Evolutionary conservation across 2,797 vertebrate species (phyloP).

Genomic region (Anableps anableps): DNA sequence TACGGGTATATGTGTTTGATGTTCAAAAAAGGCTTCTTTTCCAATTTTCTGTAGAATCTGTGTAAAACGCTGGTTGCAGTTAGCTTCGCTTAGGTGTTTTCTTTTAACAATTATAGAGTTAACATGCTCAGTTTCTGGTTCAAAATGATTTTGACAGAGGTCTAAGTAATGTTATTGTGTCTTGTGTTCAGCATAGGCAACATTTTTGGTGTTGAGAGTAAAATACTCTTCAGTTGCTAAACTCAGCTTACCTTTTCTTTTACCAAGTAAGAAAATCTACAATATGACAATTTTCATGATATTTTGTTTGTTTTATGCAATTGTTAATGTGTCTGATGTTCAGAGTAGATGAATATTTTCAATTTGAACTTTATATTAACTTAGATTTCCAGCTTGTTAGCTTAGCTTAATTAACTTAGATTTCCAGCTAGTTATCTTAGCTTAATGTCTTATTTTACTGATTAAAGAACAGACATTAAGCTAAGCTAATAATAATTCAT

Average conservation of each 20-base stretch:
- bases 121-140: not conserved
- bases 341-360: not conserved
- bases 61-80: not conserved
- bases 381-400: not conserved
- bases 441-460: not conserved
- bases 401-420: not conserved
- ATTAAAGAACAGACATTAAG: not conserved
- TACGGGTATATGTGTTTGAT: not conserved
- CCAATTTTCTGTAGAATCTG: not conserved
- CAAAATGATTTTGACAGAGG: not conserved
- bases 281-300: not conserved
- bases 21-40: not conserved
- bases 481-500: not conserved
- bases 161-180: not conserved
- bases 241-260: not conserved
- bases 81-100: not conserved
- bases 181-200: not conserved
- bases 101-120: not conserved
- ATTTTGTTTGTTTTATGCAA: not conserved
- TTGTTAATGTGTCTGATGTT: not conserved
- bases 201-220: not conserved
- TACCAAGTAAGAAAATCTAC: not conserved
- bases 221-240: not conserved
- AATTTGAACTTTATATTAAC: not conserved
- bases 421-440: not conserved